Base-by-base conservation (phyloP, 2,113 vertebrate species). In the Onychostoma macrolepis region DNA sequence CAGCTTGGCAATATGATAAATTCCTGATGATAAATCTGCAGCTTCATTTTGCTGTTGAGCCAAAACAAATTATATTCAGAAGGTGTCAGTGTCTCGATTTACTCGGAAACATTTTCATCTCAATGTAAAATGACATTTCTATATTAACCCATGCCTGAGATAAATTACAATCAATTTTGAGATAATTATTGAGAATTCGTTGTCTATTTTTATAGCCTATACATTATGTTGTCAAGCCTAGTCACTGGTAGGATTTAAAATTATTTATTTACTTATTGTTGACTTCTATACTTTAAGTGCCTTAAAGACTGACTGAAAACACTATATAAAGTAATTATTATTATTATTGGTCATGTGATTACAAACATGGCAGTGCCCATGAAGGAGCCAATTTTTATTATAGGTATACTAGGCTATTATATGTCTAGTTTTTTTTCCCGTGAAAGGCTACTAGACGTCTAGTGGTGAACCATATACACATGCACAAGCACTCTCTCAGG, bases 11-110 rank as follows among this genome's bases (percentile, higher is more conserved):
- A 65, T 19, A 53, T 48, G 77, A 56, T 56, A 36, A 58, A 80
- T 80, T 58, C 7, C 56, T 41, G 53, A 50, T 53, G 77, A 58
- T 58, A n/a, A 24, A 58, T 79, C 53, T 80, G 74, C 56, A 41
- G 69, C 63, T 36, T 56, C 65, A 19, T 30, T 19, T 77, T 33
- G 30, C 48, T 79, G 15, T 4, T 56, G 9, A 36, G 30, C 24
- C 28, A 43, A 80, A 80, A 19, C 33, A 80, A 80, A 41, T 56
- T 4, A 19, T 78, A 78, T 56, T 26, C 41, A 76, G 72, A 76
- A 75, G 72, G 72, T 45, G 72, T 45, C 72, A 75, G 41, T 72
- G 36, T 76, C 74, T 76, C n/a, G 6, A 41, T 26, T 80, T 80
- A 36, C 11, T 80, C 36, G 2, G n/a, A 58, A 63, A 41, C 33